These are phyloP conservation scores for Carcina quercana DNA, from an alignment of 2,888 invertebrate species.

Conservation along the genomic window DNA sequence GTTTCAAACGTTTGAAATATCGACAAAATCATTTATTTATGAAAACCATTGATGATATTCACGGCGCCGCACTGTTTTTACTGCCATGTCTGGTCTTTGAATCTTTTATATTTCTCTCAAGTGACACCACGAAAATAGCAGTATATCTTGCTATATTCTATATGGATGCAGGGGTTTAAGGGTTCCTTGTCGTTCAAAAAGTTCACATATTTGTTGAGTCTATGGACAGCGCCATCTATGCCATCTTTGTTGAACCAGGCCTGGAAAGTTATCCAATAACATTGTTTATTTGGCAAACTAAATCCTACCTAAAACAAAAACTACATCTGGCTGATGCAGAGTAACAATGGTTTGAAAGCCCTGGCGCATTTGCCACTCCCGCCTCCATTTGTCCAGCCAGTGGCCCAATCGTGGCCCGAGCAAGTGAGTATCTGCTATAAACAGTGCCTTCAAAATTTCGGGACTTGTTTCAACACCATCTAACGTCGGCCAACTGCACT, in stretches of 20 bases:
- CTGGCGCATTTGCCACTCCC: slow-evolving; percentile 98
- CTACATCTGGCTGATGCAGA: slow-evolving; percentile 87
- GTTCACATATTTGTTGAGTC: background rate
- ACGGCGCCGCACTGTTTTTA: too few relatives aligned
- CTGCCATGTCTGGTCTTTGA: too few relatives aligned
- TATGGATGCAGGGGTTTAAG: too few relatives aligned
- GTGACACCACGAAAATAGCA: too few relatives aligned
- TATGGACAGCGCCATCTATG: background rate
- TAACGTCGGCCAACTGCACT: slow-evolving; percentile 84
- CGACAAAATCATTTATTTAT: too few relatives aligned
- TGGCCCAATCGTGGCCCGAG: slow-evolving; percentile 90
- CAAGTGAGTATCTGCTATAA: slow-evolving; percentile 94
- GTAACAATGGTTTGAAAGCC: slow-evolving; percentile 89
- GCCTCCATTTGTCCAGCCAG: slow-evolving; percentile 95
- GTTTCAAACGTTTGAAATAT: too few relatives aligned
- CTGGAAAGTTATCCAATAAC: background rate
- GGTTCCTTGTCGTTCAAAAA: background rate
- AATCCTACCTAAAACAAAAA: slow-evolving; percentile 90
- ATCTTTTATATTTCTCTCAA: too few relatives aligned
- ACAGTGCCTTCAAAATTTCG: slow-evolving; percentile 79
- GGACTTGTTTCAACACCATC: slow-evolving; percentile 27
- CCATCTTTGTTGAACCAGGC: background rate
- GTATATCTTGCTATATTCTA: too few relatives aligned
- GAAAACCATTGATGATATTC: too few relatives aligned
- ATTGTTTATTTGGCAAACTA: too few relatives aligned